Evolutionary conservation across 2,888 invertebrate genomes (phyloP).

Genomic region (Drosophila greeni): DNA sequence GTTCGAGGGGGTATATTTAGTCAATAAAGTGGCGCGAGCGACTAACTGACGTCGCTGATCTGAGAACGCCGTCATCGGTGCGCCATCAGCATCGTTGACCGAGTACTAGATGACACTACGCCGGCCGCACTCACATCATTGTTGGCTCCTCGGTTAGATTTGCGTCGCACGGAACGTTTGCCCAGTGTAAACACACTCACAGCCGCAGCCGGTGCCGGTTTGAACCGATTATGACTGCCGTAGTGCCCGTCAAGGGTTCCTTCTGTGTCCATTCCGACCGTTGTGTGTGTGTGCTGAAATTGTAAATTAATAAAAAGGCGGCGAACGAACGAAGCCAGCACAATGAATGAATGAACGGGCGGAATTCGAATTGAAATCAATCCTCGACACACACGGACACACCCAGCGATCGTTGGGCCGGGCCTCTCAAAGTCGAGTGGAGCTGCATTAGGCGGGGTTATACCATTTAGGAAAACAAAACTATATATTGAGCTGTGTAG

Average conservation of each 20-base stretch:
- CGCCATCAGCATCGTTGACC: conserved; percentile 14
- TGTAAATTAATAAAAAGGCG: conserved; percentile 67
- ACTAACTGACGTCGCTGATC: conserved; percentile 36
- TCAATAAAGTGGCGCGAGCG: conserved; percentile 41
- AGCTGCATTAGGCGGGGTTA: conserved; percentile 12
- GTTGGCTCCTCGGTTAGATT: conserved; percentile 56
- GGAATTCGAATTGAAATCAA: conserved; percentile 70
- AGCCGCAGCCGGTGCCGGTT: conserved; percentile 52
- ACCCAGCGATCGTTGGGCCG: conserved; percentile 20
- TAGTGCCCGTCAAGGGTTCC: conserved; percentile 24
- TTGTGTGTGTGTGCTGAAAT: conserved; percentile 59
- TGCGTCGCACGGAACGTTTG: conserved; percentile 66
- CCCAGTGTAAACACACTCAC: conserved; percentile 44
- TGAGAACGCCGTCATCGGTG: conserved; percentile 28
- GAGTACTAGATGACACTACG: conserved; percentile 23
- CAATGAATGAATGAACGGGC: conserved; percentile 69
- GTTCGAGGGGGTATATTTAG: conserved; percentile 16
- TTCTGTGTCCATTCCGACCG: conserved; percentile 10
- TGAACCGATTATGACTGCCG: conserved; percentile 63
- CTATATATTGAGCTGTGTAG: not conserved
- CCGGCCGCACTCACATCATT: conserved; percentile 23
- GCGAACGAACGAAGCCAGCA: conserved; percentile 45
- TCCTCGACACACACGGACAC: conserved; percentile 39
- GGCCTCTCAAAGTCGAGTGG: conserved; percentile 35
- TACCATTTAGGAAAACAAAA: conserved; percentile 10